These are phyloP conservation scores for Procambarus clarkii DNA, from an alignment of 1,140 invertebrate genomes.

Conservation along the genomic window DNA sequence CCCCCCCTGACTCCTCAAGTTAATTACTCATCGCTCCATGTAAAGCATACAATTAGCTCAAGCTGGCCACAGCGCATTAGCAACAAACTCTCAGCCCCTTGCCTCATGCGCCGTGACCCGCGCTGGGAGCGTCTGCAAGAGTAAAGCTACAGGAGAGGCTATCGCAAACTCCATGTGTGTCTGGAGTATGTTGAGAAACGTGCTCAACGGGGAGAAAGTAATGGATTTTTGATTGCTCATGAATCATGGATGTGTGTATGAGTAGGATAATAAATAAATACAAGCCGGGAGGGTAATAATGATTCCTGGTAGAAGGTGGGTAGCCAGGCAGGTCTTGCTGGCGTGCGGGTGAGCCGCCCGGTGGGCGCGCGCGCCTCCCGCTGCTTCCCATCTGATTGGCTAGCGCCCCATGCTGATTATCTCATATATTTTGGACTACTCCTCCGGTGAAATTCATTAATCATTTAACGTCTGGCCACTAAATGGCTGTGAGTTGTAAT, in stretches of 20 bases:
- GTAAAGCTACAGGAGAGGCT: neutral
- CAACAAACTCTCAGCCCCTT: neutral
- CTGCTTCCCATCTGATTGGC: slow-evolving; percentile 35
- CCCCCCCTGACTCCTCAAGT: neutral
- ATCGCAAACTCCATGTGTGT: neutral
- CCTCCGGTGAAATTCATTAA: slow-evolving; percentile 54
- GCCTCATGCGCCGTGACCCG: neutral
- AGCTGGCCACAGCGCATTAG: slow-evolving; percentile 43
- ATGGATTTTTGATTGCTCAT: slow-evolving; percentile 45
- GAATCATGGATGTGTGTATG: slow-evolving; percentile 33
- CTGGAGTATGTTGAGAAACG: neutral
- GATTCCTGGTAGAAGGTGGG: neutral
- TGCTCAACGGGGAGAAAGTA: neutral
- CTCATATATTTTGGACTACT: slow-evolving; percentile 58
- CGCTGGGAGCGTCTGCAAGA: neutral
- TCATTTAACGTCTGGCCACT: slow-evolving; percentile 49
- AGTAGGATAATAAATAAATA: slow-evolving; percentile 32
- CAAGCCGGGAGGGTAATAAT: slow-evolving; percentile 9
- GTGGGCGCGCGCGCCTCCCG: slow-evolving; percentile 20
- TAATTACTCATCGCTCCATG: slow-evolving; percentile 48
- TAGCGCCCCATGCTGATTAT: slow-evolving; percentile 53
- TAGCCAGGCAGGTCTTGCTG: neutral
- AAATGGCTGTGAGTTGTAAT: slow-evolving; percentile 49
- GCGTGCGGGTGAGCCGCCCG: slow-evolving; percentile 12
- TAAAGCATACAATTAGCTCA: slow-evolving; percentile 41